Evolutionary conservation across 1,140 invertebrate species (phyloP), one percentile per base, ranked within the genome.

Genomic region (Hylaeus anthracinus): DNA sequence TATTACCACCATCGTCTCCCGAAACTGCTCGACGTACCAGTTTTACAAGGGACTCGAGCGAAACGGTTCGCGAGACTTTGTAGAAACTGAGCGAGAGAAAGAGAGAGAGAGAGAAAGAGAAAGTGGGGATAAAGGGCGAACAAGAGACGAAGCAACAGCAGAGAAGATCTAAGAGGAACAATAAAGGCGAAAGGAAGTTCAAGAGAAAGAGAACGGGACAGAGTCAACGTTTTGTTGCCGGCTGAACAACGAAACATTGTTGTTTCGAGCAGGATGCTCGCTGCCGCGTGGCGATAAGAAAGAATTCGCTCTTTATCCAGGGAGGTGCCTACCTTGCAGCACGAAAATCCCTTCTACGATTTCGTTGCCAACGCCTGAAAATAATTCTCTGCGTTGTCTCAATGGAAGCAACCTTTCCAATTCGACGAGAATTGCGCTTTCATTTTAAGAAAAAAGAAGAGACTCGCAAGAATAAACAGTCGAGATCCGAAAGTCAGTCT

Each of bases 281-380:
- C 80, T 86, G 85, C 80, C 80, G 60, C 67, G 63, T 66, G 71
- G 70, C 39, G 85, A 86, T 86, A 86, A 86, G 84, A 86, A 86
- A 86, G 81, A 86, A 86, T 80, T 82, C 72, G 55, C 76, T 41
- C 69, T 86, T 85, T 82, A 79, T 85, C 83, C 63, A 48, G n/a
- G 6, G 12, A 41, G 60, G 8, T 69, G 45, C 58, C 53, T 58
- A 41, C 26, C 41, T 69, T 12, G 64, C 39, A 26, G 26, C 37
- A n/a, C 39, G 53, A 73, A 65, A 73, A 79, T 79, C 60, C 61
- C 6, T 78, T 43, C 56, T 5, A n/a, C 72, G 67, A 56, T 73
- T 65, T 60, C 55, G 69, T 72, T 76, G 69, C 72, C 69, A 51
- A 53, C 64, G 66, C 69, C 60, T 72, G 60, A 15, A 66, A 79